Evolutionary conservation across 2,888 invertebrate species (phyloP).

Genomic region (Nemoura dubitans): DNA sequence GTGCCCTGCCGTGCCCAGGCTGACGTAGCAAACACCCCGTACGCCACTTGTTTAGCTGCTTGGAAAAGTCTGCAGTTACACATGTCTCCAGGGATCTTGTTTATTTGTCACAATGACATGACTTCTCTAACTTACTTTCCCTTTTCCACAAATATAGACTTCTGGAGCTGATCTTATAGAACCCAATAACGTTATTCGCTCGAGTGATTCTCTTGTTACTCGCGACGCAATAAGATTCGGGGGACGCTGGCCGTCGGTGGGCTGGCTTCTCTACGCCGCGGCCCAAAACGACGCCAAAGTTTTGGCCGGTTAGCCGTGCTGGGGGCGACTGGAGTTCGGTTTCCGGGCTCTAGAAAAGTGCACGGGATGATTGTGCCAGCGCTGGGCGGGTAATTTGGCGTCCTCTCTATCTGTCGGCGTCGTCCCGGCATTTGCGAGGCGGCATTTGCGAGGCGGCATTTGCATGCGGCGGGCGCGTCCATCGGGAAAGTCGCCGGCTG

Average conservation of each 20-base stretch:
- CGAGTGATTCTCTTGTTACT: constrained; percentile 5
- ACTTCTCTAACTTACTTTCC: constrained; percentile 29
- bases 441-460: constrained; percentile 24
- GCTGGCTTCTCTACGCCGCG: not conserved
- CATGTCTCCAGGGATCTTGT: constrained; percentile 42
- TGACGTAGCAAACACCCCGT: constrained; percentile 14
- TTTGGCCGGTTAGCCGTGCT: not conserved
- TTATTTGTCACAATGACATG: constrained; percentile 43
- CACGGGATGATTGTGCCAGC: not conserved
- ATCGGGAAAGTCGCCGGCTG: constrained; percentile 13
- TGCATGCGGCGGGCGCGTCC: constrained; percentile 31
- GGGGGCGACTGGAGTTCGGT: not conserved
- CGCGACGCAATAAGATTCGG: not conserved
- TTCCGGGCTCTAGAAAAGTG: not conserved
- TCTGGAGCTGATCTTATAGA: constrained; percentile 34
- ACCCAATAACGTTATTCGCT: constrained; percentile 30
- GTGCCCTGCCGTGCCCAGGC: not conserved
- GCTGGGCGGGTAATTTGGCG: constrained; percentile 32
- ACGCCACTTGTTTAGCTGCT: constrained; percentile 45
- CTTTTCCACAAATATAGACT: constrained; percentile 38
- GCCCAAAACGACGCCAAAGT: not conserved
- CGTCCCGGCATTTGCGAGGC: not conserved
- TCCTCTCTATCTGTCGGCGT: constrained; percentile 19
- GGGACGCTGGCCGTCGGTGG: not conserved
- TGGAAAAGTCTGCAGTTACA: constrained; percentile 39